Base-by-base conservation (phyloP, 1,140 invertebrate species). In the Caerostris extrusa region DNA sequence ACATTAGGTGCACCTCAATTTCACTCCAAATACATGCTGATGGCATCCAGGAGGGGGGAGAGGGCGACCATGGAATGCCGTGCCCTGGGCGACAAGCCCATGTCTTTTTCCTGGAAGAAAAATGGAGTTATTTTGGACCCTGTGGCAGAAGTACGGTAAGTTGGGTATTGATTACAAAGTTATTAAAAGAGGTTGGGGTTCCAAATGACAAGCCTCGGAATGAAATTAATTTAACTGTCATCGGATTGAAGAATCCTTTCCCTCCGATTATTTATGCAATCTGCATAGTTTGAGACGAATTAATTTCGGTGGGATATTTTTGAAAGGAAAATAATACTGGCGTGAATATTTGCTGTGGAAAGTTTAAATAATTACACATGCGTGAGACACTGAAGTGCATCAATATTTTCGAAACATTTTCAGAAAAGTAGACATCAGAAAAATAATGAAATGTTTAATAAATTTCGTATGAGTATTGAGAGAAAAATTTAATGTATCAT, bases 41-140 rank as follows among this genome's bases (percentile, higher is more conserved):
- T 95, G 87, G 95, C 90, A 12, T 64, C 94, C 2, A 69, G 94
- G 67, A 90, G 90, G 60, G 92, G 86, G 0, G 94, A 94, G 14
- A 83, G 93, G 85, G 61, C 95, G 0, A 82, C 69, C n/a, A 58
- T 95, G 69, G 82, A 89, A 55, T 95, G 95, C 92, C 86, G 71
- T 12, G 95, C 91, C 19, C 6, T 86, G n/a, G 98, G 98, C 86
- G 97, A 98, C 96, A 96, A 97, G 85, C 98, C 98, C 8, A 96
- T 98, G 95, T 97, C 97, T 56, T 97, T 98, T 94, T 96, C 96
- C 5, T 98, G 98, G 98, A 97, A 97, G 91, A 98, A 98, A 96
- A 97, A 98, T 95, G 97, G 97, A 83, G 96, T 97, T 3, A 96
- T 97, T 55, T 96, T 98, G 57, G 91, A 93, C 71, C 94, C 94